Conservation (phyloP, 2,797 vertebrate genomes). For the Hydrolagus colliei region DNA sequence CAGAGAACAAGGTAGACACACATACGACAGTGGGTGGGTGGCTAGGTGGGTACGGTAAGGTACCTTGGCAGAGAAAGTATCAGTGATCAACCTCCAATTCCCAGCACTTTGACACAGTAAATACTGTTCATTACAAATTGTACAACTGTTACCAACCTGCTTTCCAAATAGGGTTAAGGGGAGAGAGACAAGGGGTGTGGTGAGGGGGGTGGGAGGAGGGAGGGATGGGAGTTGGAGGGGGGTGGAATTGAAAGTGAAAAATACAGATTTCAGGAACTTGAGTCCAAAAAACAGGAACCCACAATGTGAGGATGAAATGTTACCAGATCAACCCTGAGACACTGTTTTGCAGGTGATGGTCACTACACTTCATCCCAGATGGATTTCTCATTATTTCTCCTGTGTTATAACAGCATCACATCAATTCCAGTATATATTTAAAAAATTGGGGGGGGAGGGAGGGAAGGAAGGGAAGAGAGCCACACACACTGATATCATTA, state of each 20-base stretch:
- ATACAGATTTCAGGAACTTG: background rate
- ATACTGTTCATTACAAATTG: background rate
- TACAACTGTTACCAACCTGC: background rate
- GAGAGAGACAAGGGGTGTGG: background rate
- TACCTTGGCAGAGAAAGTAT: background rate
- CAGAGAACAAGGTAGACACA: conserved; percentile 32
- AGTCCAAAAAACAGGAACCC: background rate
- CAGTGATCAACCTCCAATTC: background rate
- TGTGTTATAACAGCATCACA: too few relatives aligned
- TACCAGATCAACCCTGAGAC: background rate
- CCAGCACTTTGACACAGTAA: background rate
- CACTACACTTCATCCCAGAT: background rate
- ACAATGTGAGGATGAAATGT: background rate
- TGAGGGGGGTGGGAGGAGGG: too few relatives aligned
- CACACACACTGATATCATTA: too few relatives aligned
- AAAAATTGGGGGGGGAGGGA: too few relatives aligned
- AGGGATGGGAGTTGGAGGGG: too few relatives aligned
- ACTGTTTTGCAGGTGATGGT: background rate
- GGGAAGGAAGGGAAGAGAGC: too few relatives aligned
- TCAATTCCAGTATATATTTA: too few relatives aligned
- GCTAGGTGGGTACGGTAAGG: background rate
- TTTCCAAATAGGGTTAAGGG: background rate
- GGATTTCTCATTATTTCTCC: too few relatives aligned
- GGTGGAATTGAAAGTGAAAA: too few relatives aligned
- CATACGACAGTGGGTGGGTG: too few relatives aligned